Base-by-base conservation (phyloP, 2,797 vertebrate species). In the Malacoraja senta region DNA sequence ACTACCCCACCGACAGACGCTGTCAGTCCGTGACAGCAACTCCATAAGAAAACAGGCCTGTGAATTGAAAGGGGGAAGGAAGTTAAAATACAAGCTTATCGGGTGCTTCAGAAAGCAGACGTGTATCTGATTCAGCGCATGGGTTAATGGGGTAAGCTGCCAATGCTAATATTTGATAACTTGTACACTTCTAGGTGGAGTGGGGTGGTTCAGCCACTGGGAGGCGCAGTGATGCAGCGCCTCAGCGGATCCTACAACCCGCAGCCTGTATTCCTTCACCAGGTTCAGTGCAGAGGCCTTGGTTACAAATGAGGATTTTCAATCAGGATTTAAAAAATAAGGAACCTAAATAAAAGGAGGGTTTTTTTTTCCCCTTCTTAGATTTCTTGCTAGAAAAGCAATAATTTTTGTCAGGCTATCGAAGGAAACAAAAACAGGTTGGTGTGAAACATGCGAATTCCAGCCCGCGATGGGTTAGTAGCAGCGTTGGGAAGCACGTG, bases 241-340 rank as follows among this genome's bases (percentile, higher is more conserved):
- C 38, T 38, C 72, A 91, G 44, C 29, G 68, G 72, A 91, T 72
- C 68, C 90, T 91, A n/a, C 90, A 91, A 91, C 53, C 72, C 71
- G 38, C 63, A 17, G 61, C 63, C 1, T 88, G n/a, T n/a, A 26
- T 10, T 63, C 29, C 29, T 15, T 65, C 83, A 19, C 35, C 84
- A 35, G 26, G 81, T 29, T 29, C 81, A 58, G 17, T 44, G 29
- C 10, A 84, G 29, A 53, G 12, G 81, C 29, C 35, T n/a, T 65
- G 17, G 61, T 35, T 88, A 9, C 21, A 35, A 88, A 88, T n/a
- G n/a, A 88, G 2, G 19, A 68, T 68, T 35, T 19, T 6, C 53
- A 35, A 32, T 32, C 83, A 86, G 81, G 81, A 84, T 13, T 86
- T 86, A 15, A 71, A 71, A 71, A 74, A 88, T 35, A 68, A 21